Evolutionary conservation across 2,113 vertebrate species (phyloP), one percentile per base, ranked within the genome.

Genomic region (Bombycilla garrulus): DNA sequence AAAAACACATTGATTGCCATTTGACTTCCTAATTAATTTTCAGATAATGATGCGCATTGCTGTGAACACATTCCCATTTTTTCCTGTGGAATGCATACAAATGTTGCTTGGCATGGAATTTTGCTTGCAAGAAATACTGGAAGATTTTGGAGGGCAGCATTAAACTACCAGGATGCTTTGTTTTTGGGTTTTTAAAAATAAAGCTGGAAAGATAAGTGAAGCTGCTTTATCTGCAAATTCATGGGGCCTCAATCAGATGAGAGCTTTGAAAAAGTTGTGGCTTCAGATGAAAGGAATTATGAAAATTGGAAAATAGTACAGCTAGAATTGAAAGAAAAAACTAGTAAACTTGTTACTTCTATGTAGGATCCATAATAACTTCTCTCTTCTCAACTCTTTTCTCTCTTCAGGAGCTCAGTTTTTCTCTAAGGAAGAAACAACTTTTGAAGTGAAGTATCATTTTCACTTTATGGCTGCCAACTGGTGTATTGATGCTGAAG

Each of bases 371-470:
- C 44, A 62, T 14, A 65, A 40, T 19, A 79, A 38, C 21, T 53
- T 71, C 24, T 53, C 19, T 44, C 2, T 51, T 82, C 51, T 62
- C 40, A 28, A 42, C 29, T 35, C 20, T 90, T 50, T 83, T 72
- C 83, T 36, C 72, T 73, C 53, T 74, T 61, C 65, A 88, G 66
- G 33, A 57, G 47, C n/a, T 93, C 8, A 28, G 31, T 58, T 92
- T 57, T 91, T 70, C 92, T 92, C 71, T 70, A 70, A 88, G 88
- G 92, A 74, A 87, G 91, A 96, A 92, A 31, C n/a, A 88, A 64
- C 69, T 78, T 91, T 38, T 36, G 33, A n/a, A 78, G 12, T 44
- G 11, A 84, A 53, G 19, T 51, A 83, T 61, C 80, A 81, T 86
- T 72, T 93, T 77, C 51, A 74, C 23, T 95, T 73, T 57, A 87